These are phyloP conservation scores for Agrotis segetum DNA, from an alignment of 2,888 invertebrate species.

Conservation along the genomic window DNA sequence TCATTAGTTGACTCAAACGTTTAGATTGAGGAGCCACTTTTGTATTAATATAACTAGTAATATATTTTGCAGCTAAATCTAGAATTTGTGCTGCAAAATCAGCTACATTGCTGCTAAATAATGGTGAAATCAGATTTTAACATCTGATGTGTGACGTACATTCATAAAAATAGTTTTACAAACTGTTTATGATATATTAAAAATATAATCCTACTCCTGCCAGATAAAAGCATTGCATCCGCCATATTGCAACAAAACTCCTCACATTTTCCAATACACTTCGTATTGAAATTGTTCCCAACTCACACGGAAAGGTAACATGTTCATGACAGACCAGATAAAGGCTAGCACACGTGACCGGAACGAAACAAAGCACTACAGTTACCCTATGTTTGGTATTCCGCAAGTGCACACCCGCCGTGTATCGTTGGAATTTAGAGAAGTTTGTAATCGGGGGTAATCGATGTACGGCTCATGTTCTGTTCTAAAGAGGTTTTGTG, in stretches of 20 bases:
- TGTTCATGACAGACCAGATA: slow-evolving; percentile 61
- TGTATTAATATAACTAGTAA: no score
- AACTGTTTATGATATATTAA: not conserved
- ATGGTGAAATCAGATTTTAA: no score
- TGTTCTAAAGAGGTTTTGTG: slow-evolving; percentile 13
- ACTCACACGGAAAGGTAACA: slow-evolving; percentile 56
- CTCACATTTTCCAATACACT: slow-evolving; percentile 40
- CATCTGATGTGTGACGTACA: no score
- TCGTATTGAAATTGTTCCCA: slow-evolving; percentile 64
- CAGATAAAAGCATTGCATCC: slow-evolving; percentile 17
- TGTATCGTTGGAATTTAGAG: slow-evolving; percentile 29
- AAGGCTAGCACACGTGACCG: slow-evolving; percentile 59
- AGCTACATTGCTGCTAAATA: no score
- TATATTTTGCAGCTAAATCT: no score
- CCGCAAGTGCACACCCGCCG: slow-evolving; percentile 39
- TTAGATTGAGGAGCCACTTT: no score
- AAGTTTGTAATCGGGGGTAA: slow-evolving; percentile 49
- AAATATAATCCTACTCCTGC: not conserved
- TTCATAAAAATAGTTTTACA: no score
- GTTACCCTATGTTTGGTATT: slow-evolving; percentile 53
- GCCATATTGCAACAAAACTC: slow-evolving; percentile 31
- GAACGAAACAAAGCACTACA: slow-evolving; percentile 60
- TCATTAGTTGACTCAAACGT: no score
- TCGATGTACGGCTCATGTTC: slow-evolving; percentile 30
- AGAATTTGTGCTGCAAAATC: no score